These are phyloP conservation scores for Drosophila varians DNA, from an alignment of 1,140 invertebrate genomes.

Conservation along the genomic window DNA sequence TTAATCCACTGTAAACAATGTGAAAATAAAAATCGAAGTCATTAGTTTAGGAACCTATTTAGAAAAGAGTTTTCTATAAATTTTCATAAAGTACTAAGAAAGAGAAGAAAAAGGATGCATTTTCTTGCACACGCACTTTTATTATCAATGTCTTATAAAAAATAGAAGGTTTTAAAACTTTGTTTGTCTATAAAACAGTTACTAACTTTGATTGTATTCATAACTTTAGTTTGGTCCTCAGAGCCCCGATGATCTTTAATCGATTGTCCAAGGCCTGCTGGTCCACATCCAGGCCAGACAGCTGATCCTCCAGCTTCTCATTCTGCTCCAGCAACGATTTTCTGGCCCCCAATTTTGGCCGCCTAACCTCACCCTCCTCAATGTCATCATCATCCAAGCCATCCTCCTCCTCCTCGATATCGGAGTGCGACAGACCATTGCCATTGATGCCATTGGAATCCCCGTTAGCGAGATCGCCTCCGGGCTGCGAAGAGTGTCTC, in stretches of 20 bases:
- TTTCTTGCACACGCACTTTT: conserved; percentile 12
- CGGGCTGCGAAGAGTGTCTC: conserved; percentile 19
- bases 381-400: not conserved
- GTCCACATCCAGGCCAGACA: conserved; percentile 13
- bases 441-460: conserved; percentile 43
- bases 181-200: conserved; percentile 31
- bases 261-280: conserved; percentile 38
- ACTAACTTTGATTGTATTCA: conserved; percentile 43
- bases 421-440: conserved; percentile 48
- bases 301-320: conserved; percentile 30
- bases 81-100: not conserved
- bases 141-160: conserved; percentile 21
- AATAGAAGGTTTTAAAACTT: conserved; percentile 17
- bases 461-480: conserved; percentile 31
- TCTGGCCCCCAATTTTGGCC: conserved; percentile 8
- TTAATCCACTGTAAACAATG: conserved; percentile 41
- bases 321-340: conserved; percentile 53
- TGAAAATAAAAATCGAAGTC: conserved; percentile 60
- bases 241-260: conserved; percentile 32
- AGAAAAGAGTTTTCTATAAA: not conserved
- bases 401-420: conserved; percentile 37
- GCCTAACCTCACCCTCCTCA: conserved; percentile 3
- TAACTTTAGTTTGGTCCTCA: conserved; percentile 42
- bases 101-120: not conserved
- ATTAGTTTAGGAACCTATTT: conserved; percentile 56